Evolutionary conservation across 1,140 invertebrate species (phyloP), one percentile per base, ranked within the genome.

Genomic region (Zaprionus vittiger): DNA sequence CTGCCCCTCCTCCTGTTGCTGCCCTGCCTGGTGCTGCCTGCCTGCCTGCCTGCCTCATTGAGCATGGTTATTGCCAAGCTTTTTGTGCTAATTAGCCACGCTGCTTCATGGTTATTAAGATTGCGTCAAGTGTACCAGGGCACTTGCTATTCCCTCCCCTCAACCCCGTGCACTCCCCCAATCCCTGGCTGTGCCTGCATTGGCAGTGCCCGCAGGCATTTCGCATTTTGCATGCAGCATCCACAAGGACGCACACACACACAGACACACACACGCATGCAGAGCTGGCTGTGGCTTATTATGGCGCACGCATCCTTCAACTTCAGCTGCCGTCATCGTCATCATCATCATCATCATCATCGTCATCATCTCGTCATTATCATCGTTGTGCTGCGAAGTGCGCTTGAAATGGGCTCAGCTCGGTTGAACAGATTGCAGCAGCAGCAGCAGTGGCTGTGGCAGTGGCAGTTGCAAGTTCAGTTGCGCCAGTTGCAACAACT

Each of bases 91-190:
- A 91, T 91, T 91, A 91, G 90, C 90, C 83, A 91, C 90, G 85
- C 85, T 91, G 85, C 90, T 91, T 91, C 90, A 91, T 91, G 90
- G 90, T 91, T 91, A 91, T 91, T 91, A 91, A 91, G 90, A 91
- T 91, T 91, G 84, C 91, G 90, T 91, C 91, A 91, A 91, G 90
- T 91, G 90, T 83, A 80, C 83, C 78, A 61, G 77, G 47, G 70
- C 74, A 81, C 44, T 68, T 52, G 41, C 80, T 47, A 77, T 63
- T 61, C 67, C 66, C 77, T 26, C 38, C 47, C 54, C 17, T 11
- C 63, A 31, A 9, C 34, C n/a, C 38, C 11, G n/a, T 52, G 37
- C 26, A 37, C 34, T 20, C 20, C 20, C 11, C 17, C 47, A 52
- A 4, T 52, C 47, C 47, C 47, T 80, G 57, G 28, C 52, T 80